Base-by-base conservation (phyloP, 2,113 vertebrate genomes). In the Rhombomys opimus region DNA sequence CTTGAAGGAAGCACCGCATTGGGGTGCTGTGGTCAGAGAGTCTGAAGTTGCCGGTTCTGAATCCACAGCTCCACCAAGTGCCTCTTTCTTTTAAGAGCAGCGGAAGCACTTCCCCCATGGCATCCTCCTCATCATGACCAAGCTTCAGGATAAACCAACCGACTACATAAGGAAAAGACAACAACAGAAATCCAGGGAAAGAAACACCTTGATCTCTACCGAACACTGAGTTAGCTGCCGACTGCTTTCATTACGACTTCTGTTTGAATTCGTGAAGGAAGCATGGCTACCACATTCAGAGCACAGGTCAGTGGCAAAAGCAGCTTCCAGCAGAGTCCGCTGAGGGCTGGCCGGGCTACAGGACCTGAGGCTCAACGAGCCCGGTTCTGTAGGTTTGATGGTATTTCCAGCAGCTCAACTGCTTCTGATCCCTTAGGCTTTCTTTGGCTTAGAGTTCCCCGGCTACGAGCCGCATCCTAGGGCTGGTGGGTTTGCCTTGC, bases 81-180 rank as follows among this genome's bases (percentile, higher is more conserved):
- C 14, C 1, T 94, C 77, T 77, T 85, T 11, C 50, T 84, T 52
- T 35, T 12, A 85, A 17, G 18, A 73, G n/a, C 9, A 7, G 87
- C 38, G 46, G 76, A 38, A 84, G 57, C 57, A 25, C 13, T 23
- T 54, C 15, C 50, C 41, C 7, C 32, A 41, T 68, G 94, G 50
- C 63, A 63, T 63, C 68, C 57, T 65, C 20, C 20, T 95, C n/a
- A 59, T 38, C 14, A 22, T 20, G 25, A 77, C 68, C 7, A 50
- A 95, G 70, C 20, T 95, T 93, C 54, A 93, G 89, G n/a, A 32
- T 15, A 22, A 70, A 90, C 57, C 61, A 46, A 22, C 18, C 87
- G 54, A 85, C 59, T 54, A 80, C 23, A 80, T 25, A 95, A 54
- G 22, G 25, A 20, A 30, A 63, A 70, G 7, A 4, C 7, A 86